phyloP scores from a whole-genome alignment of 2,113 vertebrate species.

The Sylvilagus bachmani region DNA sequence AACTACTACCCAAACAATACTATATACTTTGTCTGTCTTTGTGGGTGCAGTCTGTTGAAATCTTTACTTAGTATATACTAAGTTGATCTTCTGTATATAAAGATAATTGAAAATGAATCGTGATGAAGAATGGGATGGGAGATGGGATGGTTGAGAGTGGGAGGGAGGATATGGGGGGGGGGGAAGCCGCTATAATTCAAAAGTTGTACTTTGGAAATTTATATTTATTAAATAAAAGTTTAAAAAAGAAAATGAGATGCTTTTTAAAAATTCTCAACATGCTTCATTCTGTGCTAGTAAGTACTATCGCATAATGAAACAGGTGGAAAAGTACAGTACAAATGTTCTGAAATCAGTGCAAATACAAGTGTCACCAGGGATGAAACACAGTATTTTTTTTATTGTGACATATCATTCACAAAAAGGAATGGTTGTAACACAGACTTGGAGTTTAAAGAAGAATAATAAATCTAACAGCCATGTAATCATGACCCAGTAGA shows the following conservation, averaged over 20 bases:
- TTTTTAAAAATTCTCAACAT: neutral
- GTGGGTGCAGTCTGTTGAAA: too few species aligned
- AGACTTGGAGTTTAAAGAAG: neutral
- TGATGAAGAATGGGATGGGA: too few species aligned
- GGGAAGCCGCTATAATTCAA: too few species aligned
- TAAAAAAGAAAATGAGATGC: neutral
- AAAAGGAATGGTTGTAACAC: neutral
- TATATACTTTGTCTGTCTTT: too few species aligned
- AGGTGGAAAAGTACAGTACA: neutral
- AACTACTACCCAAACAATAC: too few species aligned
- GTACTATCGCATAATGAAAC: constrained; percentile 1
- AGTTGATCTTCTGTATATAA: too few species aligned
- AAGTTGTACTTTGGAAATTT: too few species aligned
- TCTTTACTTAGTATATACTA: too few species aligned
- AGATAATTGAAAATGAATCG: too few species aligned
- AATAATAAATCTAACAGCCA: neutral
- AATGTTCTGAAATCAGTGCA: neutral
- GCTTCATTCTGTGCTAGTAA: neutral
- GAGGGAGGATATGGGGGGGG: too few species aligned
- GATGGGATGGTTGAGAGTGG: too few species aligned
- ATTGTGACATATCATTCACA: neutral
- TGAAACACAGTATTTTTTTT: neutral
- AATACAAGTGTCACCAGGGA: neutral
- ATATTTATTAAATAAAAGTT: too few species aligned
- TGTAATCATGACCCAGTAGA: neutral